Percentiles rank a stretch among this genome's conserved stretches.
phyloP scores from a whole-genome alignment of 2,797 vertebrate species.

The Girardinus metallicus region DNA sequence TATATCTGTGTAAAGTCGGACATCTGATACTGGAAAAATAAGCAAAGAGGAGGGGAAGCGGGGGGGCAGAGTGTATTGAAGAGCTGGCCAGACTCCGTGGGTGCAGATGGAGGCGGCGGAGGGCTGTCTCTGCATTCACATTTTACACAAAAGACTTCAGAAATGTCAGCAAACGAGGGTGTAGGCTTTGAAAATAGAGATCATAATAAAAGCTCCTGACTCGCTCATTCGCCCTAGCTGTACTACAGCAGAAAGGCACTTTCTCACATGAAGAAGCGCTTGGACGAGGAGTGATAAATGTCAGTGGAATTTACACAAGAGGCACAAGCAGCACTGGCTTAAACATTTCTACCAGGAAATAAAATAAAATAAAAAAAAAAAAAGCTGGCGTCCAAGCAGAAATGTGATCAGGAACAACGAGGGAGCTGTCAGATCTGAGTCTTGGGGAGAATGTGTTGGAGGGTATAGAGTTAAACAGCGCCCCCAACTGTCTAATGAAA shows the following conservation, averaged over 20 bases:
- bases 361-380: background rate
- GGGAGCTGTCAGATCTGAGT: slow-evolving; percentile 33
- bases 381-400: slow-evolving; percentile 34
- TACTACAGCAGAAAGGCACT: slow-evolving; percentile 37
- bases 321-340: slow-evolving; percentile 18
- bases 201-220: slow-evolving; percentile 59
- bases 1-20: slow-evolving; percentile 55
- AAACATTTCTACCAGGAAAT: slow-evolving; percentile 27
- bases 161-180: slow-evolving; percentile 71
- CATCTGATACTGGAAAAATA: slow-evolving; percentile 53
- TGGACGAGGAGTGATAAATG: slow-evolving; percentile 35
- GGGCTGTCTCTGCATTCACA: slow-evolving; percentile 69
- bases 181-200: slow-evolving; percentile 62
- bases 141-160: slow-evolving; percentile 74
- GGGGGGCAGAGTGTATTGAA: slow-evolving; percentile 50
- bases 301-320: slow-evolving; percentile 22
- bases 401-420: slow-evolving; percentile 42
- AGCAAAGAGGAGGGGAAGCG: slow-evolving; percentile 14
- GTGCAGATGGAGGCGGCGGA: slow-evolving; percentile 63
- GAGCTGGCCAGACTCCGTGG: slow-evolving; percentile 65
- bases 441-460: slow-evolving; percentile 15
- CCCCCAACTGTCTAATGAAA: slow-evolving; percentile 63
- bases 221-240: slow-evolving; percentile 44
- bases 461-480: slow-evolving; percentile 70
- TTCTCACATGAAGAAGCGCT: slow-evolving; percentile 27